Evolutionary conservation across 2,888 invertebrate genomes (phyloP).

Genomic region (Caenorhabditis becei): DNA sequence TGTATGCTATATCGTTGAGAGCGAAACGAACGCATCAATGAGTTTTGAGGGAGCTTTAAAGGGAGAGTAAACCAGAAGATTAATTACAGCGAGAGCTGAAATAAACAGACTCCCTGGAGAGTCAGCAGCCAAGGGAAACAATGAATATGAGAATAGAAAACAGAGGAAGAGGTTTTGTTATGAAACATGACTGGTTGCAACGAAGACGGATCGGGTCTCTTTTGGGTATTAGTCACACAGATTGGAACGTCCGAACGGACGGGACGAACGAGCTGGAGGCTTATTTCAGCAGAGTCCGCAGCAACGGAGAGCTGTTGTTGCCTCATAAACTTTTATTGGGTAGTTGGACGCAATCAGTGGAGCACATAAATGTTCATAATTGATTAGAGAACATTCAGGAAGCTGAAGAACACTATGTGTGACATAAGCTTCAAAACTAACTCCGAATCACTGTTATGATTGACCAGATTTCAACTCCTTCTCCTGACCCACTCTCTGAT

Average conservation of each 20-base stretch:
- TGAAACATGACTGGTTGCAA: not conserved
- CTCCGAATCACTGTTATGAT: too few relatives aligned
- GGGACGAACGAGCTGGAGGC: too few relatives aligned
- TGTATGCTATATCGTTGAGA: not conserved
- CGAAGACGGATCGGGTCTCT: not conserved
- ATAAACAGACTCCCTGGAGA: not conserved
- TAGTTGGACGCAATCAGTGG: too few relatives aligned
- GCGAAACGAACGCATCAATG: not conserved
- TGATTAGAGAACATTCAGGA: too few relatives aligned
- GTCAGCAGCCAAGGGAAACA: not conserved
- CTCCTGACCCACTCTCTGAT: too few relatives aligned
- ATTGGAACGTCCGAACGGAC: not conserved
- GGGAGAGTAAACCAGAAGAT: slow-evolving; percentile 1
- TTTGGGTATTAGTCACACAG: slow-evolving; percentile 3
- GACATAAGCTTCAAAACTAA: too few relatives aligned
- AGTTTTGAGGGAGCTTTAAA: not conserved
- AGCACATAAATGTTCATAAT: too few relatives aligned
- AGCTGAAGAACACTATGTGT: too few relatives aligned
- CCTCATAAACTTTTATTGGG: too few relatives aligned
- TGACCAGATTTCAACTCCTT: too few relatives aligned
- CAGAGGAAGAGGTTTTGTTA: not conserved
- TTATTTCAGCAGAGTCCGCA: too few relatives aligned
- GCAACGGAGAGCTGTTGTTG: too few relatives aligned
- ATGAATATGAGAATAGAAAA: not conserved
- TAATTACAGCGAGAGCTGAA: not conserved